Evolutionary conservation across 2,113 vertebrate species (phyloP).

Genomic region (Chascanopsetta lugubris): DNA sequence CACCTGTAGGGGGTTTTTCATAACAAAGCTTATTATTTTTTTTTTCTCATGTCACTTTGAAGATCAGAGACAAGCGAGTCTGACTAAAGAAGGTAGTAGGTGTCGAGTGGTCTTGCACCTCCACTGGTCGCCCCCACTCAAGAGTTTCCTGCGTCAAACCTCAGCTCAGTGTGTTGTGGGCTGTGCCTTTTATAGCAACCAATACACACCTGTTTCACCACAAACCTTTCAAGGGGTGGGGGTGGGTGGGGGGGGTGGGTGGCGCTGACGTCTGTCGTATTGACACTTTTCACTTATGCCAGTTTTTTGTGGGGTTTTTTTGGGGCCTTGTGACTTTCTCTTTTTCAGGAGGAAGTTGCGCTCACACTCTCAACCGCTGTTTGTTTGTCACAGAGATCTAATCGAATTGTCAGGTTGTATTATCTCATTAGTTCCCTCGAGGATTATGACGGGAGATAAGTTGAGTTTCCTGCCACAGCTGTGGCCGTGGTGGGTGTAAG

Average conservation of each 20-base stretch:
- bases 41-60: not conserved
- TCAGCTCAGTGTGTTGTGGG: not conserved
- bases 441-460: not conserved
- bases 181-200: not conserved
- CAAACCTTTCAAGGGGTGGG: not conserved
- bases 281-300: not conserved
- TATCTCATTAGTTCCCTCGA: constrained; percentile 12
- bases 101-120: constrained; percentile 14
- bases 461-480: not conserved
- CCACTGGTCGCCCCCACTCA: constrained; percentile 9
- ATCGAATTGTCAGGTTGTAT: constrained; percentile 3
- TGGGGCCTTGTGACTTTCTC: constrained; percentile 11
- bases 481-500: not conserved
- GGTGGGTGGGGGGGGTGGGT: no score
- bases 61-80: no score
- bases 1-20: no score
- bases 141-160: constrained; percentile 51
- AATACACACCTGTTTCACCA: not conserved
- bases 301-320: not conserved
- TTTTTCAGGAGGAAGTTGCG: constrained; percentile 30
- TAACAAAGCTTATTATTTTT: no score
- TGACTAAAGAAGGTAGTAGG: not conserved
- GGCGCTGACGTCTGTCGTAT: no score
- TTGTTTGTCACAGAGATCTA: constrained; percentile 6
- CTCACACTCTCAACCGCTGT: not conserved